Evolutionary conservation across 2,888 invertebrate genomes (phyloP).

Genomic region (Cenopis cana): DNA sequence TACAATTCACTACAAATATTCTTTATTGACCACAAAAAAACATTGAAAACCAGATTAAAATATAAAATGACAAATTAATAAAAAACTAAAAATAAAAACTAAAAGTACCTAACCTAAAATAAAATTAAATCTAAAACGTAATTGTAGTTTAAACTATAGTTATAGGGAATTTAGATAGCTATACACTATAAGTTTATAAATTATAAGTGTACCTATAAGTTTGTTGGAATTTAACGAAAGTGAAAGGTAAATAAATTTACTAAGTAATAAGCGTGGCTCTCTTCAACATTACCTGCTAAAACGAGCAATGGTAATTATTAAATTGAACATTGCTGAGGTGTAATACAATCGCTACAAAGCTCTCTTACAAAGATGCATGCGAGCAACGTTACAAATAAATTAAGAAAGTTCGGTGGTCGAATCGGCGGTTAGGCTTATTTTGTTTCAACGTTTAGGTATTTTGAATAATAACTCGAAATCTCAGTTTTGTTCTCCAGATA

Average conservation of each 20-base stretch:
- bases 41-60: no score
- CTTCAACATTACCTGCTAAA: slow-evolving; percentile 44
- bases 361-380: slow-evolving; percentile 61
- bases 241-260: no score
- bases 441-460: background rate
- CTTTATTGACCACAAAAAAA: no score
- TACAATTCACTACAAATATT: no score
- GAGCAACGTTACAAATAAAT: slow-evolving; percentile 43
- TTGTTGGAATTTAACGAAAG: no score
- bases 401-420: background rate
- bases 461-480: background rate
- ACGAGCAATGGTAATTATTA: slow-evolving; percentile 56
- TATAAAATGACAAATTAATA: background rate
- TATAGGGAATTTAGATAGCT: no score
- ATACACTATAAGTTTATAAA: no score
- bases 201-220: no score
- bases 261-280: slow-evolving; percentile 45
- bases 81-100: no score
- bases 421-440: background rate
- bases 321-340: slow-evolving; percentile 62
- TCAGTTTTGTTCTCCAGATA: background rate
- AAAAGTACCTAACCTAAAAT: no score
- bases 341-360: slow-evolving; percentile 55
- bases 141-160: no score
- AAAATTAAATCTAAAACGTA: no score